Base-by-base conservation (phyloP, 1,140 invertebrate species). In the Eriosoma lanigerum region DNA sequence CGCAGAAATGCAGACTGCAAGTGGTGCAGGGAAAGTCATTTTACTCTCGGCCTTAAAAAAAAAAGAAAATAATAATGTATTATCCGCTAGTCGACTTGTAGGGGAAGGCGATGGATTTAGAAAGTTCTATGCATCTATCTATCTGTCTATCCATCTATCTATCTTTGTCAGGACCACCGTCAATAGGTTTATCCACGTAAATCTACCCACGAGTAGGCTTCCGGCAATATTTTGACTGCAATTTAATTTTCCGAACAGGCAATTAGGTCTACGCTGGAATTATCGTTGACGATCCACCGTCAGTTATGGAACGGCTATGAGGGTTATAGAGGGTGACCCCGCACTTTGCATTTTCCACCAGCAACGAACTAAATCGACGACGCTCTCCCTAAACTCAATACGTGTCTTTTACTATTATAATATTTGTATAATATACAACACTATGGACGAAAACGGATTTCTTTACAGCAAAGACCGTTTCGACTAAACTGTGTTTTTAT, bases 21-120 rank as follows among this genome's bases (percentile, higher is more conserved):
- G 24, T 17, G 24, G 17, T 3, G 19, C 17, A 9, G 24, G 6
- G 17, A 73, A 38, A 73, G 48, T 73, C 9, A 48, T 73, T 32
- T 73, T 73, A 21, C 46, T 48, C 48, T 29, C 26, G 24, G 48
- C 9, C 46, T 19, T n/a, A n/a, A n/a, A n/a, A n/a, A n/a, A n/a
- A n/a, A n/a, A n/a, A n/a, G n/a, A n/a, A 72, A 72, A 72, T 50
- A 72, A 72, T 72, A 26, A 66, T 29, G n/a, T 52, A 72, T 52
- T 52, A 72, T 72, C n/a, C 38, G 13, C 3, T 12, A n/a, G 12
- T 6, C 21, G 24, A 72, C 48, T 50, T 72, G 15, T 50, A 29
- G 44, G 13, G 21, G 24, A 24, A n/a, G 19, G 29, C 8, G 9
- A 38, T 32, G 21, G 13, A 38, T 70, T 2, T 2, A n/a, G 32